These are phyloP conservation scores for Limanda limanda DNA, from an alignment of 2,113 vertebrate species.

Conservation along the genomic window DNA sequence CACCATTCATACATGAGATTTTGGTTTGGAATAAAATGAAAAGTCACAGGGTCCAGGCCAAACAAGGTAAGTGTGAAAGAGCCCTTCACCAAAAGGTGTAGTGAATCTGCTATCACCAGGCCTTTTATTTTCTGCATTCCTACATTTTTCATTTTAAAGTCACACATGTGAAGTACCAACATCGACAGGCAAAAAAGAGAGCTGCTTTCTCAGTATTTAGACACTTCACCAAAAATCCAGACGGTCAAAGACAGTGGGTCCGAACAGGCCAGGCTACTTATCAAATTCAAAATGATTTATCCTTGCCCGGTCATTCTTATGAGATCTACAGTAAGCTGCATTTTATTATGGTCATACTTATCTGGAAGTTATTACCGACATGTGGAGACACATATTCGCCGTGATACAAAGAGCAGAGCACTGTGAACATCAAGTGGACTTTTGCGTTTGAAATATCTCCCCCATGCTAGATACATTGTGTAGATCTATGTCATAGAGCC, in stretches of 20 bases:
- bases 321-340: background rate
- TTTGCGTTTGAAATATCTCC: background rate
- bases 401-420: background rate
- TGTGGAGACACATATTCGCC: background rate
- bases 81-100: background rate
- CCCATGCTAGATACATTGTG: background rate
- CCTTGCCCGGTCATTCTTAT: background rate
- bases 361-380: conserved; percentile 9
- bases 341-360: background rate
- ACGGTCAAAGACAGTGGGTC: background rate
- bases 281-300: background rate
- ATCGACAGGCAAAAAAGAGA: background rate
- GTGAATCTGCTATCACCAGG: background rate
- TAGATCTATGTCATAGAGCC: background rate
- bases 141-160: conserved; percentile 1
- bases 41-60: too few species aligned
- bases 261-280: background rate
- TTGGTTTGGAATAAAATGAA: too few species aligned
- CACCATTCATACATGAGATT: too few species aligned
- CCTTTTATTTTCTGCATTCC: background rate
- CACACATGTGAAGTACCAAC: background rate
- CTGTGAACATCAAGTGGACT: background rate
- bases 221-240: background rate
- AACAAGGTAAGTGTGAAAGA: too few species aligned
- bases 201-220: background rate